phyloP scores from a whole-genome alignment of 2,888 invertebrate genomes.

The Dryomyza anilis region DNA sequence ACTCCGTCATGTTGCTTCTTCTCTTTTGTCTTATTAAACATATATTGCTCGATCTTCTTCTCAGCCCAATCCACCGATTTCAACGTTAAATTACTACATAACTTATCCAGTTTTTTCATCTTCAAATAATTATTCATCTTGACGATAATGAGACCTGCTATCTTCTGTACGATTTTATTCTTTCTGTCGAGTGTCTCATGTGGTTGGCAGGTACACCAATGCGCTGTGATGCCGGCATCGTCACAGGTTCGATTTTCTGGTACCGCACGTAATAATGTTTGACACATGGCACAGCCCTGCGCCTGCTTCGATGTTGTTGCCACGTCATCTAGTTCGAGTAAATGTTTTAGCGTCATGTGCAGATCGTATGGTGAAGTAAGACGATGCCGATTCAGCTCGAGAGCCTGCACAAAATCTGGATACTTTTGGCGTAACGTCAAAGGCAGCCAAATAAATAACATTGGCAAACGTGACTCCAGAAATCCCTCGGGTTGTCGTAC shows the following conservation, averaged over 20 bases:
- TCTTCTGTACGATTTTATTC: slow-evolving; percentile 18
- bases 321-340: slow-evolving; percentile 61
- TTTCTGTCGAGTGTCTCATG: slow-evolving; percentile 49
- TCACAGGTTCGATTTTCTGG: slow-evolving; percentile 69
- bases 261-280: slow-evolving; percentile 69
- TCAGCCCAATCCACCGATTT: slow-evolving; percentile 30
- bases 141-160: slow-evolving; percentile 32
- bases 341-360: slow-evolving; percentile 70
- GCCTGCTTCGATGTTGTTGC: slow-evolving; percentile 36
- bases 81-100: slow-evolving; percentile 39
- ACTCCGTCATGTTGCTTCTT: too few species aligned
- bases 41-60: background rate
- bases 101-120: slow-evolving; percentile 35
- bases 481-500: slow-evolving; percentile 72
- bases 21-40: too few species aligned
- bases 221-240: slow-evolving; percentile 70
- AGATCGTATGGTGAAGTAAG: slow-evolving; percentile 76
- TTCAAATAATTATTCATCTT: slow-evolving; percentile 44
- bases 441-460: slow-evolving; percentile 73
- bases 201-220: slow-evolving; percentile 78
- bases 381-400: slow-evolving; percentile 67
- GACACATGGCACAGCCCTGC: slow-evolving; percentile 68
- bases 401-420: slow-evolving; percentile 63
- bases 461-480: slow-evolving; percentile 78
- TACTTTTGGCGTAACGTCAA: slow-evolving; percentile 65